phyloP scores from a whole-genome alignment of 2,113 vertebrate genomes.

The Microtus ochrogaster region DNA sequence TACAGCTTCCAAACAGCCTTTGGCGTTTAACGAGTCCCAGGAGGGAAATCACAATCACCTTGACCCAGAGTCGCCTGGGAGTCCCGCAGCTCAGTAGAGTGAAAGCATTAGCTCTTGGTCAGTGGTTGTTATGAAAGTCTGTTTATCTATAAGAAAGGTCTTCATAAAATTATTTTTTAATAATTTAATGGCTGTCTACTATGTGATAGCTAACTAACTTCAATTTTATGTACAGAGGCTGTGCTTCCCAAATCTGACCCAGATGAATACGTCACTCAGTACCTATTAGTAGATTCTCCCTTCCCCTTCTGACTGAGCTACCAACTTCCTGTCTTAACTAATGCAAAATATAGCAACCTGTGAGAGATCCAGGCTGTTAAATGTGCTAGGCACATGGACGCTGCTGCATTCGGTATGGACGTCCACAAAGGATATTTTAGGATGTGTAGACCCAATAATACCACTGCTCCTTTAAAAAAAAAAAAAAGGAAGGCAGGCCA shows the following conservation, averaged over 20 bases:
- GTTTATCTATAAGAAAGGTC: slow-evolving; percentile 98
- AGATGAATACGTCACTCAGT: slow-evolving; percentile 96
- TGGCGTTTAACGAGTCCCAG: slow-evolving; percentile 92
- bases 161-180: slow-evolving; percentile 98
- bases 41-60: slow-evolving; percentile 94
- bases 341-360: slow-evolving; percentile 90
- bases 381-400: slow-evolving; percentile 85
- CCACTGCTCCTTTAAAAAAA: slow-evolving; percentile 87
- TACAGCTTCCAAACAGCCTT: slow-evolving; percentile 93
- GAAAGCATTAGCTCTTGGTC: slow-evolving; percentile 96
- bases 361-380: slow-evolving; percentile 85
- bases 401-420: slow-evolving; percentile 89
- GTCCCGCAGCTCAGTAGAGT: slow-evolving; percentile 95
- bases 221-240: slow-evolving; percentile 92
- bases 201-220: slow-evolving; percentile 94
- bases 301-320: slow-evolving; percentile 87
- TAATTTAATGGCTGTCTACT: slow-evolving; percentile 99
- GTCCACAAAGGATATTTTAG: slow-evolving; percentile 90
- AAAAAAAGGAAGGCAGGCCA: too few species aligned
- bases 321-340: slow-evolving; percentile 89
- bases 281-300: slow-evolving; percentile 93
- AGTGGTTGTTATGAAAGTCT: slow-evolving; percentile 98
- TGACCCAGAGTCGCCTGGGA: slow-evolving; percentile 97
- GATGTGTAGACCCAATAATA: slow-evolving; percentile 92
- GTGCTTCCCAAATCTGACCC: slow-evolving; percentile 93